phyloP scores from a whole-genome alignment of 2,113 vertebrate genomes.

The Pholis gunnellus region DNA sequence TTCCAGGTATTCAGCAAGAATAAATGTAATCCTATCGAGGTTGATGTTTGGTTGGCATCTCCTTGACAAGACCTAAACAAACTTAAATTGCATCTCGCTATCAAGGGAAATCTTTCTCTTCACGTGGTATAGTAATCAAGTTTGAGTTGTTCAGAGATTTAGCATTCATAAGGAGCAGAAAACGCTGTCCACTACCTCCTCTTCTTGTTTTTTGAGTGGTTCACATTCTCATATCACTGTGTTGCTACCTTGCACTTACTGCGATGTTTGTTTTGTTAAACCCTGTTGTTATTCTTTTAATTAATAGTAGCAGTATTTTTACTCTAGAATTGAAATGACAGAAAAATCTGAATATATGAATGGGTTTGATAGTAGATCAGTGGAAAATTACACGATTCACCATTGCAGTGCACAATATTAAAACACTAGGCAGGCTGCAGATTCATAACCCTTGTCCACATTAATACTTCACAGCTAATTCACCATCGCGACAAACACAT shows the following conservation, averaged over 20 bases:
- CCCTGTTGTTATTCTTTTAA: neutral
- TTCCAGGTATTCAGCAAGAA: neutral
- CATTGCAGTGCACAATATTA: neutral
- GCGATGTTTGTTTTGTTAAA: neutral
- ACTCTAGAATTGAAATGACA: neutral
- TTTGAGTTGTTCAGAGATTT: neutral
- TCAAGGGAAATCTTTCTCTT: neutral
- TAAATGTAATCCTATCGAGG: neutral
- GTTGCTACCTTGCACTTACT: neutral
- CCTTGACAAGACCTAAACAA: neutral
- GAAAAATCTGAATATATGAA: neutral
- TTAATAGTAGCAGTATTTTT: neutral
- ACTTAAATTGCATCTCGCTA: neutral
- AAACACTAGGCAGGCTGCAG: neutral
- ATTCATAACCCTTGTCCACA: neutral
- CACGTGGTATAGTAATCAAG: neutral
- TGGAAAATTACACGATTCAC: neutral
- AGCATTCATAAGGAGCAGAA: neutral
- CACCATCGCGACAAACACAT: neutral
- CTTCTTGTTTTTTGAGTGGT: neutral
- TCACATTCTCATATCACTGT: neutral
- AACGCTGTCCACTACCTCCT: neutral
- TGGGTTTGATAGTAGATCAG: slow-evolving; percentile 1
- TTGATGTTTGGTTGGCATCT: neutral
- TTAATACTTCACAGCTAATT: neutral